Percentiles rank a stretch among this genome's conserved stretches.
Evolutionary conservation across 1,140 invertebrate genomes (phyloP).

Genomic region (Drosophila subobscura): DNA sequence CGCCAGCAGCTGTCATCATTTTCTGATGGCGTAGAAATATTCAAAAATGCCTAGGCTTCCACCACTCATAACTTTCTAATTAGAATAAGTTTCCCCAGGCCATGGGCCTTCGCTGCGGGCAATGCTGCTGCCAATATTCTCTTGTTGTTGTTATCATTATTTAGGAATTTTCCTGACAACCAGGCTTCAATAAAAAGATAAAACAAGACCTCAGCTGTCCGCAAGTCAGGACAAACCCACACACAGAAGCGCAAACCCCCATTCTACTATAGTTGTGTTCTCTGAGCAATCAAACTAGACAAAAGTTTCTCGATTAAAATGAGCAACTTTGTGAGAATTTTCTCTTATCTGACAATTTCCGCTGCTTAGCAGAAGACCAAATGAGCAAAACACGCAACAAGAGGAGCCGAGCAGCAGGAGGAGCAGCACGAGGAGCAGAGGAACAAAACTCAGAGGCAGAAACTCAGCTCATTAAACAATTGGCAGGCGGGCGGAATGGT

Average conservation of each 20-base stretch:
- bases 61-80: conserved; percentile 42
- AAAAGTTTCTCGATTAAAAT: conserved; percentile 77
- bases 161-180: conserved; percentile 33
- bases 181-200: conserved; percentile 32
- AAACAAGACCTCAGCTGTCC: conserved; percentile 46
- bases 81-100: conserved; percentile 36
- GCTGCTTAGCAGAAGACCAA: conserved; percentile 57
- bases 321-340: conserved; percentile 62
- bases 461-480: conserved; percentile 78
- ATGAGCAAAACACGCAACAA: conserved; percentile 57
- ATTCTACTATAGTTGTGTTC: conserved; percentile 22
- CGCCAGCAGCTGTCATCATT: background rate
- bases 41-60: conserved; percentile 4
- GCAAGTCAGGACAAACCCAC: conserved; percentile 20
- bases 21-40: conserved; percentile 4
- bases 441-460: conserved; percentile 32
- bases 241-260: conserved; percentile 11
- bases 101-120: too few relatives aligned
- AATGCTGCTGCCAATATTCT: conserved; percentile 1
- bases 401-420: conserved; percentile 27
- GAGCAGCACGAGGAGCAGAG: conserved; percentile 8
- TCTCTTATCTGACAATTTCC: conserved; percentile 72
- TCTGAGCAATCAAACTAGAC: conserved; percentile 58
- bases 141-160: conserved; percentile 46
- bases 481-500: conserved; percentile 56